A percentile compares a stretch with the other conserved stretches of the same genome.
Conservation (phyloP, 2,797 vertebrate genomes). For the Podarcis lilfordi region DNA sequence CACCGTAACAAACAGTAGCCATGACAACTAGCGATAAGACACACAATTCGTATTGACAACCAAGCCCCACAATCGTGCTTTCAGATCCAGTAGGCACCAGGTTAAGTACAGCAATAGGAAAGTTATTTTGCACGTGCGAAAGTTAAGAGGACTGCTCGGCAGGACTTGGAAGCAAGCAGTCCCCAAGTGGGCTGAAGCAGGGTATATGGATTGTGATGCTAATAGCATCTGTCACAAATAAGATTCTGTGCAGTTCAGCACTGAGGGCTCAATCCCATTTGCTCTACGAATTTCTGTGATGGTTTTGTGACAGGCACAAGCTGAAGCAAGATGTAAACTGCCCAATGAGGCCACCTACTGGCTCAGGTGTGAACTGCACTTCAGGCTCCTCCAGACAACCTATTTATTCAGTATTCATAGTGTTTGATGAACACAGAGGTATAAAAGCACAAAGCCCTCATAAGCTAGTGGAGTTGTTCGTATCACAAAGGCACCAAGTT, state of each 20-base stretch:
- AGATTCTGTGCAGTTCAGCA: slow-evolving; percentile 3
- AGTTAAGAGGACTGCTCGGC: background rate
- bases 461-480: background rate
- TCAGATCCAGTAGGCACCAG: slow-evolving; percentile 38
- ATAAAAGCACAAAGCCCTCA: background rate
- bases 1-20: slow-evolving; percentile 36
- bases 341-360: slow-evolving; percentile 61
- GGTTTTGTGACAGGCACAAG: background rate
- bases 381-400: background rate
- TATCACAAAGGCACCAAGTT: background rate
- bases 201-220: slow-evolving; percentile 42
- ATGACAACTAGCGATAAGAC: slow-evolving; percentile 38
- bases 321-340: background rate
- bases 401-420: background rate
- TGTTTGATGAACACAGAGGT: slow-evolving; percentile 4
- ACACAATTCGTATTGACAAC: slow-evolving; percentile 47
- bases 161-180: background rate
- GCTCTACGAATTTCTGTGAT: slow-evolving; percentile 19
- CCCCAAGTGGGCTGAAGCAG: background rate
- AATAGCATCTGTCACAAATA: slow-evolving; percentile 57
- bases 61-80: background rate
- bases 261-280: slow-evolving; percentile 13
- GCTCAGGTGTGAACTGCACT: background rate
- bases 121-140: background rate
- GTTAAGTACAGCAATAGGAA: slow-evolving; percentile 20